phyloP scores from a whole-genome alignment of 2,888 invertebrate species.

The Tubiluchus corallicola region DNA sequence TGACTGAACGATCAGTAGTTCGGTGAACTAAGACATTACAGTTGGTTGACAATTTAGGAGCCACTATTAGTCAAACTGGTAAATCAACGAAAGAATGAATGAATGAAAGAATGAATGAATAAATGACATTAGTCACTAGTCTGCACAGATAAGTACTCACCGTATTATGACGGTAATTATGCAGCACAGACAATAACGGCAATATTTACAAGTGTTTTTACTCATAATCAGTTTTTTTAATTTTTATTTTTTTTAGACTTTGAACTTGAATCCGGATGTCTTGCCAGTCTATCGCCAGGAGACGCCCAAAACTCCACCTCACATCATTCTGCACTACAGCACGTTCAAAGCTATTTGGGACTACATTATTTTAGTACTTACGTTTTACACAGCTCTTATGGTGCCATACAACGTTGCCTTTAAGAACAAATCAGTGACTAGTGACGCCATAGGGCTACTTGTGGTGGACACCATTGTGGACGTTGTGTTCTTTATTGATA shows the following conservation, averaged over 20 bases:
- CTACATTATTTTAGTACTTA: constrained; percentile 98
- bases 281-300: constrained; percentile 97
- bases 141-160: too few species aligned
- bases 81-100: too few species aligned
- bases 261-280: constrained; percentile 94
- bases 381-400: constrained; percentile 96
- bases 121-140: too few species aligned
- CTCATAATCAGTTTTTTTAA: not conserved
- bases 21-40: too few species aligned
- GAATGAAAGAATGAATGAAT: too few species aligned
- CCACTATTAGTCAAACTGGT: too few species aligned
- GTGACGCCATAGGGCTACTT: constrained; percentile 80
- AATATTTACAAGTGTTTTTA: constrained; percentile 7
- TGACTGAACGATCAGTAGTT: not conserved
- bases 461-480: constrained; percentile 95
- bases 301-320: constrained; percentile 98
- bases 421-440: constrained; percentile 77
- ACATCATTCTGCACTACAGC: constrained; percentile 98
- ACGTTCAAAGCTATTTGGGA: constrained; percentile 55
- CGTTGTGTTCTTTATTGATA: constrained; percentile 99
- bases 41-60: too few species aligned
- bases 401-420: constrained; percentile 99
- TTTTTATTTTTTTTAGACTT: constrained; percentile 43
- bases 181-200: constrained; percentile 9
- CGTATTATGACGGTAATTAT: too few species aligned